Percentiles rank a stretch among this genome's conserved stretches.
These are phyloP conservation scores for Coturnix japonica DNA, from an alignment of 2,113 vertebrate species.

Conservation along the genomic window DNA sequence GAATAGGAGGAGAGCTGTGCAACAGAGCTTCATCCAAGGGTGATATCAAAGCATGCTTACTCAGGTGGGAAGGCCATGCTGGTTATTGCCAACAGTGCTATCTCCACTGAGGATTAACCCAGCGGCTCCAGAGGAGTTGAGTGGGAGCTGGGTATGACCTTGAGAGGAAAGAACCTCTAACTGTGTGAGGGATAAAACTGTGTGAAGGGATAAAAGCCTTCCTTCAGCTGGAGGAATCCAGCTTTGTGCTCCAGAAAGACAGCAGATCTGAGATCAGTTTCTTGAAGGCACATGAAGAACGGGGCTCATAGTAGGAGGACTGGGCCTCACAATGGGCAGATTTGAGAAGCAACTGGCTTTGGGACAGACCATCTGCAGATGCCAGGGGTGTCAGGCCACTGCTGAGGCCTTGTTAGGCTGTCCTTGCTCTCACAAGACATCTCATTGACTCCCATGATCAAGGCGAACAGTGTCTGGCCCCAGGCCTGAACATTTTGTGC, in stretches of 20 bases:
- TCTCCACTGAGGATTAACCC: background rate
- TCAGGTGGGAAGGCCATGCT: background rate
- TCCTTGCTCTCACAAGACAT: background rate
- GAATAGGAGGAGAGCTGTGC: background rate
- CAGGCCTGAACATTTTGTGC: background rate
- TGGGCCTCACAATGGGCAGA: background rate
- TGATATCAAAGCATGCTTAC: background rate
- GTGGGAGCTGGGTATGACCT: background rate
- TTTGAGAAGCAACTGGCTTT: fast-evolving
- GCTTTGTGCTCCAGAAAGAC: background rate
- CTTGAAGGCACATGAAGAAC: background rate
- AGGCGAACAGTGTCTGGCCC: background rate
- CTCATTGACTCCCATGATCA: background rate
- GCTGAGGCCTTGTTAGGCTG: fast-evolving
- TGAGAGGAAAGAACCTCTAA: background rate
- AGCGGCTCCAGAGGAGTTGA: background rate
- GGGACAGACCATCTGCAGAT: background rate
- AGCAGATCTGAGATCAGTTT: fast-evolving
- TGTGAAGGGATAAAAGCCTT: background rate
- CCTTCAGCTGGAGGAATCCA: background rate
- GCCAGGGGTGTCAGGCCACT: background rate
- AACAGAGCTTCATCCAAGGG: background rate
- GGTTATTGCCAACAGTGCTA: background rate
- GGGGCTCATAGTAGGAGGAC: background rate
- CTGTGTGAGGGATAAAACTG: background rate